Evolutionary conservation across 2,797 vertebrate genomes (phyloP).

Genomic region (Clangula hyemalis): DNA sequence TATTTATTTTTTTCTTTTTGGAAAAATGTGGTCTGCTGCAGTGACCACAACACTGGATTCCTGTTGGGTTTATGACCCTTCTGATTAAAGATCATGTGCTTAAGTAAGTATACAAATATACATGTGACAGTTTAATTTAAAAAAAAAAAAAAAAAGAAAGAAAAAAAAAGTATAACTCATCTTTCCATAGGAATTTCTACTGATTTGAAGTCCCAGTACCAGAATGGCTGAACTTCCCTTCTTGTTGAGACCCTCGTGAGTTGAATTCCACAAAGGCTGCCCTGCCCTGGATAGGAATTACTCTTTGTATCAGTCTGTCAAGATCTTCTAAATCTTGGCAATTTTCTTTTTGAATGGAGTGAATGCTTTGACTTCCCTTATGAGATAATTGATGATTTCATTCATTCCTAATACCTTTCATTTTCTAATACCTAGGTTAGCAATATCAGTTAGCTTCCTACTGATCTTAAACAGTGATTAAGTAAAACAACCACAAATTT

Average conservation of each 20-base stretch:
- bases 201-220: neutral
- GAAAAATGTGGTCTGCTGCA: neutral
- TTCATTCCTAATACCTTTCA: neutral
- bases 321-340: neutral
- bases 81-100: neutral
- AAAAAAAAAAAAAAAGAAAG: neutral
- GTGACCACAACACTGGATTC: neutral
- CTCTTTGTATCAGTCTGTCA: neutral
- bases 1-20: neutral
- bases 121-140: neutral
- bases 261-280: neutral
- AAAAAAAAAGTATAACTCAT: too few relatives aligned
- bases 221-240: rapidly evolving
- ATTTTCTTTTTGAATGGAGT: neutral
- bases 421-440: neutral
- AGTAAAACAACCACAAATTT: neutral
- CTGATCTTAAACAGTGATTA: neutral
- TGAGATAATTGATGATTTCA: neutral
- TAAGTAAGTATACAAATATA: neutral
- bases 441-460: neutral
- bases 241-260: neutral
- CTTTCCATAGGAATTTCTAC: neutral
- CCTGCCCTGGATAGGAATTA: neutral
- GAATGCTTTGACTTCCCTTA: neutral
- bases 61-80: neutral